Base-by-base conservation (phyloP, 2,888 invertebrate genomes). In the Calliphora vomitoria region DNA sequence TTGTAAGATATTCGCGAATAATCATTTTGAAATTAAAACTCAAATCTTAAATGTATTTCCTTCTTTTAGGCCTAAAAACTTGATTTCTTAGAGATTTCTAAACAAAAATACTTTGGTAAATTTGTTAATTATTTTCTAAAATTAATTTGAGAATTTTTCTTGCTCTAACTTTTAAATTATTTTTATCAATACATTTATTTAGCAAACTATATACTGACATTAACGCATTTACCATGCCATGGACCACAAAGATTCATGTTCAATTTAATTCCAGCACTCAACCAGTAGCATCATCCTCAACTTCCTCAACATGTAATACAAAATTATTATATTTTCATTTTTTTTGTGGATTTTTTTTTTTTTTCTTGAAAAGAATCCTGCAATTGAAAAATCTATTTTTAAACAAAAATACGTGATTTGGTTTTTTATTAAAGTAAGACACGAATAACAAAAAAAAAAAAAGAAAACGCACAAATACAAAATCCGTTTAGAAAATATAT, bases 331-430 rank as follows among this genome's bases (percentile, higher is more conserved):
- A n/a, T n/a, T 58, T 25, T 58, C 3, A 20, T 47, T 50, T 47
- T 50, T 50, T 74, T 8, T n/a, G 41, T 53, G 38, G 25, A 8
- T 64, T 18, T 5, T 20, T 71, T 25, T 15, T 44, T 47, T 72
- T 47, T 47, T 72, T 10, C 8, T 38, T 20, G 6, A 50, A 35
- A 72, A 35, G 5, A 6, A 35, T 4, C 35, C 35, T 20, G 62
- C 68, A 82, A 82, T 82, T 82, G 75, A 58, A 82, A 66, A 82
- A 82, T 82, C 50, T 38, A 53, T 78, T 79, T 82, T 64, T 79
- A 79, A 86, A 60, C 79, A 69, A 44, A 55, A 79, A 82, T 68
- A 86, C 82, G 86, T 86, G 86, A 82, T 79, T 79, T 47, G 79
- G 69, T 60, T 82, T 82, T 58, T 62, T 50, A 68, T 78, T 78